Conservation (phyloP, 2,113 vertebrate species). For the Monopterus albus region DNA sequence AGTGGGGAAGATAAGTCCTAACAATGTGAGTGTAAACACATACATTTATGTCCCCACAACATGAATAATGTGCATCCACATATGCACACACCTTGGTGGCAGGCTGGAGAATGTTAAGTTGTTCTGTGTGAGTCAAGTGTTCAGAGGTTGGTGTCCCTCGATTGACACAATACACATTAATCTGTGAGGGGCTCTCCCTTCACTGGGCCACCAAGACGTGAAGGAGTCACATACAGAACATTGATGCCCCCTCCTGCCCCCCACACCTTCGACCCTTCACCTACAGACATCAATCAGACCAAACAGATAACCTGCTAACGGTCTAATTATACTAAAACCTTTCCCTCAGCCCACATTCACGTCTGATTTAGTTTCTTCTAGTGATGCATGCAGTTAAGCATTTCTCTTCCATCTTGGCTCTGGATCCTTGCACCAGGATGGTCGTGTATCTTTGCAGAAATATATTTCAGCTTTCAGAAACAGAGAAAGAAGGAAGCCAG, state of each 20-base stretch:
- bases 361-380: neutral
- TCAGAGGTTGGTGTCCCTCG: neutral
- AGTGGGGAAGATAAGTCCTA: too few species aligned
- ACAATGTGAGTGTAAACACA: neutral
- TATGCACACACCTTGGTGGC: neutral
- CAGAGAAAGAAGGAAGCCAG: conserved; percentile 16
- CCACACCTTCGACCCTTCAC: conserved; percentile 14
- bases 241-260: neutral
- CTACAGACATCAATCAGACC: neutral
- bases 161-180: neutral
- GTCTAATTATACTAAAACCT: neutral
- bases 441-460: neutral
- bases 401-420: too few species aligned
- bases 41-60: neutral
- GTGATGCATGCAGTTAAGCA: neutral
- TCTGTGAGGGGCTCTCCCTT: conserved; percentile 23
- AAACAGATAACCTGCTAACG: neutral
- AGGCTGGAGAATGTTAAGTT: neutral
- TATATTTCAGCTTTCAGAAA: neutral
- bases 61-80: neutral
- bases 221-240: conserved; percentile 9
- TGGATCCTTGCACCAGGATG: neutral
- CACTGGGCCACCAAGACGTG: neutral
- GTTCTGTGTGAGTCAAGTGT: neutral
- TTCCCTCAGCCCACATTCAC: neutral